Evolutionary conservation across 1,140 invertebrate genomes (phyloP).

Genomic region (Brachionus paranguensis): DNA sequence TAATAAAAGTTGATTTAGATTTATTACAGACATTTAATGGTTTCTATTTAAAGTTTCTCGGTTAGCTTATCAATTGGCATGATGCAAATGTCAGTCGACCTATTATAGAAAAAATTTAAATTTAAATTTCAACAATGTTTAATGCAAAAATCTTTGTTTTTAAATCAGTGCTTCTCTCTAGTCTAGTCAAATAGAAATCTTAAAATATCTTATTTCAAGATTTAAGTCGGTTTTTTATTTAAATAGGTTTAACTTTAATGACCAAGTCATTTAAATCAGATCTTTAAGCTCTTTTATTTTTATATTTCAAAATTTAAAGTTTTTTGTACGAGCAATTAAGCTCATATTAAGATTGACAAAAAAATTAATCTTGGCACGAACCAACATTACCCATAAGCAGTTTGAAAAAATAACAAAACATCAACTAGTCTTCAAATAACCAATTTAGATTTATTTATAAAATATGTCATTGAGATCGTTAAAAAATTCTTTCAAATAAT

Average conservation of each 20-base stretch:
- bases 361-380: not conserved
- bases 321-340: not conserved
- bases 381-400: not conserved
- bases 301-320: not conserved
- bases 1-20: not conserved
- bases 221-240: not conserved
- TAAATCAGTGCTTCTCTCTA: not conserved
- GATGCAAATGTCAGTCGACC: not conserved
- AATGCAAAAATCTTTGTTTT: not conserved
- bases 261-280: not conserved
- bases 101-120: not conserved
- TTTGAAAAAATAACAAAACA: not conserved
- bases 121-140: not conserved
- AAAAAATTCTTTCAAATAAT: not conserved
- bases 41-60: not conserved
- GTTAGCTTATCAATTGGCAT: not conserved
- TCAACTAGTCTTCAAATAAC: not conserved
- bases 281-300: not conserved
- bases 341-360: not conserved
- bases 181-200: slow-evolving; percentile 29
- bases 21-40: not conserved
- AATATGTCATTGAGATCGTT: not conserved
- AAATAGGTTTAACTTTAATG: not conserved
- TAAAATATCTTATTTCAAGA: slow-evolving; percentile 24
- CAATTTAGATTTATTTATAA: not conserved